A percentile compares a stretch with the other conserved stretches of the same genome.
phyloP scores from a whole-genome alignment of 2,888 invertebrate species.

The Pandemis cinnamomeana region DNA sequence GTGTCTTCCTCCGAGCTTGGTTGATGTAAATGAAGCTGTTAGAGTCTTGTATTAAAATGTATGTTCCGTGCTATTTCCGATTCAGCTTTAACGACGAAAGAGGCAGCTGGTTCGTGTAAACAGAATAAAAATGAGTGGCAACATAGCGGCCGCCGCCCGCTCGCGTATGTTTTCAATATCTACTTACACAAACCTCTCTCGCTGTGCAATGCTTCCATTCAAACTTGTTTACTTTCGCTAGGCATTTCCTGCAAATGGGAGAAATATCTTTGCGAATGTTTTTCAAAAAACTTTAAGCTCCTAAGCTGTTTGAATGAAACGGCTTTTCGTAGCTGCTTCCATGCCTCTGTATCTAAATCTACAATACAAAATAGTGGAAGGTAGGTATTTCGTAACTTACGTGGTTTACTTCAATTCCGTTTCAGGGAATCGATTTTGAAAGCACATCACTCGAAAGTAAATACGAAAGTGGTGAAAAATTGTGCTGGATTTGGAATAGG shows the following conservation, averaged over 20 bases:
- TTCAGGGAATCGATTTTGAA: too few species aligned
- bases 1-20: slow-evolving; percentile 44
- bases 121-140: slow-evolving; percentile 73
- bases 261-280: slow-evolving; percentile 5
- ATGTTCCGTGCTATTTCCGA: slow-evolving; percentile 73
- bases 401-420: not conserved
- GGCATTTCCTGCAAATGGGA: slow-evolving; percentile 32
- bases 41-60: slow-evolving; percentile 60
- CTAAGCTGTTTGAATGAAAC: not conserved
- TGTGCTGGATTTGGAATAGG: too few species aligned
- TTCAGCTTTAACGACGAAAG: slow-evolving; percentile 76
- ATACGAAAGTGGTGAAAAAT: too few species aligned
- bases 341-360: too few species aligned
- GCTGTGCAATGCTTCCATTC: slow-evolving; percentile 40
- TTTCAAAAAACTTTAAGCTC: not conserved
- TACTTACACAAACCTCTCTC: slow-evolving; percentile 44
- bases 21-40: slow-evolving; percentile 53
- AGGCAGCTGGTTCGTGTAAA: slow-evolving; percentile 75
- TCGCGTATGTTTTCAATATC: slow-evolving; percentile 60
- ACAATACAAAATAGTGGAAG: too few species aligned
- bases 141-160: slow-evolving; percentile 51
- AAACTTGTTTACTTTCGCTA: slow-evolving; percentile 32
- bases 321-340: too few species aligned
- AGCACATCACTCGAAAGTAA: too few species aligned
- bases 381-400: not conserved